Conservation (phyloP, 2,888 invertebrate species). For the Eupsilia transversa region DNA sequence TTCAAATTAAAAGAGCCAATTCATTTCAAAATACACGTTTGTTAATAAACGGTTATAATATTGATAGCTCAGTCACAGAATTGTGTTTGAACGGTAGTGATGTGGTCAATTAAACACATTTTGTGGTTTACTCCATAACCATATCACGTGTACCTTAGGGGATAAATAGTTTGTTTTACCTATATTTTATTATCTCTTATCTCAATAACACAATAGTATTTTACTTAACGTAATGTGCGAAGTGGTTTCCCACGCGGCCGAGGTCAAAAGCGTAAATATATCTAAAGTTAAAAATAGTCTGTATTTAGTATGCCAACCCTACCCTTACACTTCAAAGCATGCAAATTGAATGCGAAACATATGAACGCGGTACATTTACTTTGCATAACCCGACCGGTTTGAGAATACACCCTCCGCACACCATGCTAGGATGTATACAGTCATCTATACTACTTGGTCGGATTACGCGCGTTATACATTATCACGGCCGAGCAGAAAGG, state of each 20-base stretch:
- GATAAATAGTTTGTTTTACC: constrained; percentile 25
- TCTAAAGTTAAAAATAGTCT: constrained; percentile 74
- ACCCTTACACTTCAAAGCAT: constrained; percentile 73
- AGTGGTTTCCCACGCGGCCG: constrained; percentile 60
- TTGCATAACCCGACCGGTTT: constrained; percentile 66
- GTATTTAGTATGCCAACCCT: constrained; percentile 80
- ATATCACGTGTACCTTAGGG: constrained; percentile 6
- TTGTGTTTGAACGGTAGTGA: constrained; percentile 19
- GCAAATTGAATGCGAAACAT: constrained; percentile 78
- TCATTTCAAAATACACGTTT: constrained; percentile 1
- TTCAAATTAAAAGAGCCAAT: background rate
- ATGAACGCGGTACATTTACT: constrained; percentile 68
- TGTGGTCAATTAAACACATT: constrained; percentile 27
- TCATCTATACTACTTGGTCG: constrained; percentile 66
- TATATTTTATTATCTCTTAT: constrained; percentile 30
- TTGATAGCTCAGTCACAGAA: constrained; percentile 17
- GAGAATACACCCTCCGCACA: constrained; percentile 30
- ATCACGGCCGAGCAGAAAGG: constrained; percentile 61
- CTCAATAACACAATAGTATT: constrained; percentile 41
- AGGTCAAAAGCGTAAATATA: constrained; percentile 68
- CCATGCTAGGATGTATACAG: constrained; percentile 4
- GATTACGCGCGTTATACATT: constrained; percentile 57
- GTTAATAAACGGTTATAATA: constrained; percentile 9
- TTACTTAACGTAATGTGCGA: constrained; percentile 21
- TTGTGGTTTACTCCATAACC: constrained; percentile 37